These are phyloP conservation scores for Carcharodon carcharias DNA, from an alignment of 2,797 vertebrate species.

Conservation along the genomic window DNA sequence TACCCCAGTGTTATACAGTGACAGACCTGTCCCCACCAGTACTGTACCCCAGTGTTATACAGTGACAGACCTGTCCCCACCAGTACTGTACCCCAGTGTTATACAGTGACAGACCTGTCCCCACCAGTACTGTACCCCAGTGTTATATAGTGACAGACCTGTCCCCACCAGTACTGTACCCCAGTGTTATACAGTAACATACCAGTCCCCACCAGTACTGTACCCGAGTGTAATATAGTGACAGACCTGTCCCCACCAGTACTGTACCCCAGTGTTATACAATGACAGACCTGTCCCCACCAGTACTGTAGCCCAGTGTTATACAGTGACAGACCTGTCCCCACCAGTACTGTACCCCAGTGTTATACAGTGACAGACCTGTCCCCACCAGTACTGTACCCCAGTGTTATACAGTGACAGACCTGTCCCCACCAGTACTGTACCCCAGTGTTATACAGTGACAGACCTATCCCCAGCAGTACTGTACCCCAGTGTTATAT, in stretches of 20 bases:
- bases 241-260: not conserved
- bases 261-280: not conserved
- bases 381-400: not conserved
- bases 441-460: not conserved
- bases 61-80: not conserved
- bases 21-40: not conserved
- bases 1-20: not conserved
- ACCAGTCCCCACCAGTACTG: not conserved
- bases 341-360: not conserved
- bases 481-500: not conserved
- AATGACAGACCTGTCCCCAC: not conserved
- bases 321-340: not conserved
- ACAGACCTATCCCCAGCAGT: not conserved
- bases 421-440: not conserved
- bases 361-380: not conserved
- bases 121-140: not conserved
- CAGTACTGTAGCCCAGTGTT: constrained; percentile 4
- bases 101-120: not conserved
- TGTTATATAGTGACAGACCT: not conserved
- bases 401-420: not conserved
- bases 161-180: not conserved
- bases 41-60: not conserved
- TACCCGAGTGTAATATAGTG: not conserved
- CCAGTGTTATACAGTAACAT: too few species aligned
- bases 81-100: constrained; percentile 7